These are phyloP conservation scores for Oikopleura dioica DNA, from an alignment of 23 tunicate species.

Conservation along the genomic window DNA sequence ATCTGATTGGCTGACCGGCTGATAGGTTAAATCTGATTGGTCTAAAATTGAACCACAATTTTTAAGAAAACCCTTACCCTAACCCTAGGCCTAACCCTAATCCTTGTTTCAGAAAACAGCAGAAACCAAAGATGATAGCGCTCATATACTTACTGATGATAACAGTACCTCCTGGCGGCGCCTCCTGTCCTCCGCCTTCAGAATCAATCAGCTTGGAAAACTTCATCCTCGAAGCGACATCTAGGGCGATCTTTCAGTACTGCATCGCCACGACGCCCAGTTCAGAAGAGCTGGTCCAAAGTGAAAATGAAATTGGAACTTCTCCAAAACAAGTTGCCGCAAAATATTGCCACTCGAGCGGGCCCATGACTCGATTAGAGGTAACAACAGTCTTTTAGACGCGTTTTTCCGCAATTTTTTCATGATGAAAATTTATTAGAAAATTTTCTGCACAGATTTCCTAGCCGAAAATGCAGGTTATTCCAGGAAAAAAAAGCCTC, in stretches of 20 bases:
- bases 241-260: neutral
- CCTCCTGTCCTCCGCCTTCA: no score
- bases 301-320: neutral
- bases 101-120: no score
- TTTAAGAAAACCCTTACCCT: no score
- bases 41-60: no score
- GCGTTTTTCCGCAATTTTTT: neutral
- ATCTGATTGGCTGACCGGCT: no score
- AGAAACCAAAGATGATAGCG: no score
- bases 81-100: no score
- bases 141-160: no score
- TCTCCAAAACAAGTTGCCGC: neutral
- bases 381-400: neutral
- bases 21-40: no score
- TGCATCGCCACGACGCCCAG: neutral
- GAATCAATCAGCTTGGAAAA: no score
- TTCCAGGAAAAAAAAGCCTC: neutral
- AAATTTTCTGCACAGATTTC: neutral
- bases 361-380: neutral
- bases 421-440: neutral
- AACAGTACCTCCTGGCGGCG: no score
- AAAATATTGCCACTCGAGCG: neutral
- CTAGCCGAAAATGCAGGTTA: neutral
- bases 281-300: neutral
- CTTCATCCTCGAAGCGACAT: neutral